Evolutionary conservation across 2,888 invertebrate species (phyloP).

Genomic region (Caenorhabditis japonica): DNA sequence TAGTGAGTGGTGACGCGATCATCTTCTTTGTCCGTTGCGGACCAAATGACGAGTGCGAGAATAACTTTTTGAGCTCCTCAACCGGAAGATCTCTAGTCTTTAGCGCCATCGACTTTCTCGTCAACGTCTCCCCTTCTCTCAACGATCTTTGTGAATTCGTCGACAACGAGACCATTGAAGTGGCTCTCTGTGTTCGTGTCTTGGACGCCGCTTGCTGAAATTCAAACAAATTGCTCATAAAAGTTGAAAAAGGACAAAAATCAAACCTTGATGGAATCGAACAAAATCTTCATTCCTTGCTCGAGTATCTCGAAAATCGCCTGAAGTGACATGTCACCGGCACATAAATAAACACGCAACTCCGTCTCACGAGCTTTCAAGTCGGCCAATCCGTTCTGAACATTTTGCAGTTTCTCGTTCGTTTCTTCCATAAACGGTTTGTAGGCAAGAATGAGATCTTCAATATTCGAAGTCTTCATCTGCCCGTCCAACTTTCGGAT

Average conservation of each 20-base stretch:
- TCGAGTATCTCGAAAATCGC: constrained; percentile 44
- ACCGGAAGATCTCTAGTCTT: constrained; percentile 49
- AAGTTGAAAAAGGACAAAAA: not conserved
- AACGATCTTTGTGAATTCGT: constrained; percentile 22
- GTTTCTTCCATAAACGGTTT: constrained; percentile 38
- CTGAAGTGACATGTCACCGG: constrained; percentile 36
- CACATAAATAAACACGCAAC: constrained; percentile 40
- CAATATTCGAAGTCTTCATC: constrained; percentile 37
- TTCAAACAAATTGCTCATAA: not conserved
- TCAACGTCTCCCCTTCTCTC: constrained; percentile 38
- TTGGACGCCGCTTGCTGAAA: constrained; percentile 41
- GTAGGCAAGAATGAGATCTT: constrained; percentile 30
- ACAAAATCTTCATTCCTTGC: constrained; percentile 39
- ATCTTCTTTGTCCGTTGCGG: constrained; percentile 26
- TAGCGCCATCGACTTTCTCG: constrained; percentile 47
- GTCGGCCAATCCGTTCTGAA: constrained; percentile 35
- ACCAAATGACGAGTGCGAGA: constrained; percentile 34
- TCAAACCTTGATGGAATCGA: constrained; percentile 37
- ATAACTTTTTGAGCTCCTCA: constrained; percentile 45
- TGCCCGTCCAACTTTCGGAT: constrained; percentile 34
- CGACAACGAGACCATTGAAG: constrained; percentile 38
- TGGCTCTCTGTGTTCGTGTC: constrained; percentile 26
- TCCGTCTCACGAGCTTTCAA: constrained; percentile 34
- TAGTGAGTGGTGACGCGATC: constrained; percentile 19
- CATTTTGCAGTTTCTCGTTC: constrained; percentile 33